phyloP scores from a whole-genome alignment of 2,888 invertebrate genomes.

The Cheilosia vulpina region DNA sequence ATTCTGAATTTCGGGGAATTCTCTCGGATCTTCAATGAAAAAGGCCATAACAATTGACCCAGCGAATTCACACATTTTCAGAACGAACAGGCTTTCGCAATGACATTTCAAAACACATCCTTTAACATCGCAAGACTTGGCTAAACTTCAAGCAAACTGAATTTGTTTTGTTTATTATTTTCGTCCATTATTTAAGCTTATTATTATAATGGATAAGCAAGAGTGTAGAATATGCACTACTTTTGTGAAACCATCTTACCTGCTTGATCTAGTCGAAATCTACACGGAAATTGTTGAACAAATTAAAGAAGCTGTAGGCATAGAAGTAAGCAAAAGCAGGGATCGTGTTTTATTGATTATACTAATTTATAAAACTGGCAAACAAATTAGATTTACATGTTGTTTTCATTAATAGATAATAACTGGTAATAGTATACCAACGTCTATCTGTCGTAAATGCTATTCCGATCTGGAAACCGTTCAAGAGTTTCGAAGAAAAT shows the following conservation, averaged over 20 bases:
- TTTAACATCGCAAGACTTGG: too few species aligned
- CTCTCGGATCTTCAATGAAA: too few species aligned
- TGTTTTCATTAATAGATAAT: constrained; percentile 9
- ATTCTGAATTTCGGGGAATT: too few species aligned
- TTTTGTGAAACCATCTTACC: not conserved
- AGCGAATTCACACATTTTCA: too few species aligned
- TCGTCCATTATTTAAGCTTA: not conserved
- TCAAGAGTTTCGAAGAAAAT: constrained; percentile 33
- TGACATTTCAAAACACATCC: too few species aligned
- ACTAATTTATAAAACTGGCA: not conserved
- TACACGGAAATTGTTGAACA: constrained; percentile 3
- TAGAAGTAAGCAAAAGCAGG: not conserved
- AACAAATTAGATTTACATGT: too few species aligned
- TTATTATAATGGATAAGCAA: constrained; percentile 13
- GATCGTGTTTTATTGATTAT: not conserved
- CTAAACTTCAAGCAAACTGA: too few species aligned
- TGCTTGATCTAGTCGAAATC: not conserved
- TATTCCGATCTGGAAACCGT: constrained; percentile 32
- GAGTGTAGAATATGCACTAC: constrained; percentile 39
- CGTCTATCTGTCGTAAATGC: constrained; percentile 41
- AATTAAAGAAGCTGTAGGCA: constrained; percentile 16
- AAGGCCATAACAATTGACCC: too few species aligned
- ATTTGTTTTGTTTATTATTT: not conserved
- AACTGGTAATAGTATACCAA: constrained; percentile 6
- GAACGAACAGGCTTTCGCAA: too few species aligned